phyloP scores from a whole-genome alignment of 2,113 vertebrate genomes.

The Pantherophis guttatus region DNA sequence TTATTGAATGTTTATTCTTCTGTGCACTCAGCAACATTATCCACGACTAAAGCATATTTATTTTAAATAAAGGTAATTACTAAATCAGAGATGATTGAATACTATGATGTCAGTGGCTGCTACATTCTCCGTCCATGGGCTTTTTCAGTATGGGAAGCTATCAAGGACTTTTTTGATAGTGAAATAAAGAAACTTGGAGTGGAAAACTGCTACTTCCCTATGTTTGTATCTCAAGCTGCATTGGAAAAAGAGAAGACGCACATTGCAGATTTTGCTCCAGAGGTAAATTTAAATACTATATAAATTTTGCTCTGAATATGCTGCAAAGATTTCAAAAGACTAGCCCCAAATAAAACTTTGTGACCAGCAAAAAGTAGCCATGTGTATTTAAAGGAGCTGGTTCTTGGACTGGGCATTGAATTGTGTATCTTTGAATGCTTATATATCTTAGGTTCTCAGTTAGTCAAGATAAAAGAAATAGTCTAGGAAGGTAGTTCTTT shows the following conservation, averaged over 20 bases:
- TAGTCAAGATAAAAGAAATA: not conserved
- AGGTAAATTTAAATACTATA: conserved; percentile 71
- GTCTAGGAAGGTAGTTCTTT: not conserved
- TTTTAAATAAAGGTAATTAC: conserved; percentile 88
- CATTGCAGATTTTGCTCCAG: conserved; percentile 93
- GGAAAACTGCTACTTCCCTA: conserved; percentile 99
- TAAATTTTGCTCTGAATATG: not conserved
- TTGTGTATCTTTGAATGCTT: not conserved
- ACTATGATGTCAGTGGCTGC: conserved; percentile 97
- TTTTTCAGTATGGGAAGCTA: conserved; percentile 89
- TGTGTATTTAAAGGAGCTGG: not conserved
- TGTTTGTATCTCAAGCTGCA: conserved; percentile 95
- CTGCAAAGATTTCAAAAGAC: not conserved
- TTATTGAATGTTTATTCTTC: not conserved
- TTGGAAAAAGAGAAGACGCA: conserved; percentile 93
- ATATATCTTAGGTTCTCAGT: not conserved
- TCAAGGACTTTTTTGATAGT: conserved; percentile 89
- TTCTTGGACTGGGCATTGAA: not conserved
- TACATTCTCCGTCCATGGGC: conserved; percentile 96
- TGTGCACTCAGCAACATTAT: not conserved
- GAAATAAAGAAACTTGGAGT: conserved; percentile 96
- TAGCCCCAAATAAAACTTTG: not conserved
- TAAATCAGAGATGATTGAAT: conserved; percentile 98
- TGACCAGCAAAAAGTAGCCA: not conserved
- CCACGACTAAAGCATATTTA: not conserved